A percentile compares a stretch with the other conserved stretches of the same genome.
phyloP scores from a whole-genome alignment of 92 coral and sea anemone species.

The Zoanthus solanderi region DNA sequence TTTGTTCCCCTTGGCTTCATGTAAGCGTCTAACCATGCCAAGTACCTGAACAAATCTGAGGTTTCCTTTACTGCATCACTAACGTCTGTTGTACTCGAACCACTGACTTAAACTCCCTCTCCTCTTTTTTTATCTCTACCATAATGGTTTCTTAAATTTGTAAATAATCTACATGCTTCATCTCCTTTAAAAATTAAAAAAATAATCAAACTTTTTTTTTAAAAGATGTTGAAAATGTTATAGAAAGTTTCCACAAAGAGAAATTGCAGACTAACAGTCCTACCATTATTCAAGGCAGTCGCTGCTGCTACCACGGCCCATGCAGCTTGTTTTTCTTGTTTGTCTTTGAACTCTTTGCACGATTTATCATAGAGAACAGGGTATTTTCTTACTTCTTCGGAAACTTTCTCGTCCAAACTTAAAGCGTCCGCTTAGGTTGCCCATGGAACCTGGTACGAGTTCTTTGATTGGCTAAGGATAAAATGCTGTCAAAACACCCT shows the following conservation, averaged over 20 bases:
- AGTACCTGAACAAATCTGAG: slow-evolving; percentile 4
- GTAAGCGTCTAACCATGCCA: neutral
- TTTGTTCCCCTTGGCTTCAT: slow-evolving; percentile 2
- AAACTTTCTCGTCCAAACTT: slow-evolving; percentile 60
- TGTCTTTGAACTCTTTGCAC: slow-evolving; percentile 58
- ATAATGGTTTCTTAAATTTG: slow-evolving; percentile 31
- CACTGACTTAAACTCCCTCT: slow-evolving; percentile 22
- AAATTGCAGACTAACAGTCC: neutral
- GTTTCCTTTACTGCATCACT: slow-evolving; percentile 38
- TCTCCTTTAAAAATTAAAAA: slow-evolving; percentile 23
- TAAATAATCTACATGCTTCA: slow-evolving; percentile 28
- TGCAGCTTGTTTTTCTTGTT: slow-evolving; percentile 57
- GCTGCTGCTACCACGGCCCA: slow-evolving; percentile 67
- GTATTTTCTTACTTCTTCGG: slow-evolving; percentile 64
- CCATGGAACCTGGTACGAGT: neutral
- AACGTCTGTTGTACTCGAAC: slow-evolving; percentile 15
- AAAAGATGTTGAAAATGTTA: neutral
- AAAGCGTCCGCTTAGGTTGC: slow-evolving; percentile 36
- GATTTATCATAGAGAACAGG: slow-evolving; percentile 73
- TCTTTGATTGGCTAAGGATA: neutral
- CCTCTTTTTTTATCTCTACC: slow-evolving; percentile 43
- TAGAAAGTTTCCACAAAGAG: neutral
- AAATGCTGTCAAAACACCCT: no score
- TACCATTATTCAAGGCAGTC: neutral
- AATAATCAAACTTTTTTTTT: neutral